Percentiles rank a stretch among this genome's conserved stretches.
These are phyloP conservation scores for Panthera tigris DNA, from an alignment of 2,113 vertebrate species.

Conservation along the genomic window DNA sequence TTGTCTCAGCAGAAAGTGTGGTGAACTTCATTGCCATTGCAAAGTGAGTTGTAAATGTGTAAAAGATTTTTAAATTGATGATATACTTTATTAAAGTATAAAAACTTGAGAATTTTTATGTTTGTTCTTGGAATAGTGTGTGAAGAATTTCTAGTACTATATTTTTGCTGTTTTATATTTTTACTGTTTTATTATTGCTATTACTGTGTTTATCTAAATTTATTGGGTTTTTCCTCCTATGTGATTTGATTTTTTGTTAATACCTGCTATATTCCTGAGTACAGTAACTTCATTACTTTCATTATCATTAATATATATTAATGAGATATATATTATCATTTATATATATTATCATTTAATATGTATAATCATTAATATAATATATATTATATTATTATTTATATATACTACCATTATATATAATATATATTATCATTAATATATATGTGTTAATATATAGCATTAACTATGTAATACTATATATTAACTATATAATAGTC, in stretches of 20 bases:
- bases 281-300: slow-evolving; percentile 8
- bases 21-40: neutral
- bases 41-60: neutral
- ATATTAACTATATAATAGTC: neutral
- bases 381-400: neutral
- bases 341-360: neutral
- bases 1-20: neutral
- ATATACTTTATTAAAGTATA: neutral
- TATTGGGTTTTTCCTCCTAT: neutral
- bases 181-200: slow-evolving; percentile 6
- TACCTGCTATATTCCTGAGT: neutral
- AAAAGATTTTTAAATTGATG: slow-evolving; percentile 25
- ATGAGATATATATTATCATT: neutral
- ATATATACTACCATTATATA: neutral
- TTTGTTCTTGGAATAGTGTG: neutral
- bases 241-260: slow-evolving; percentile 47
- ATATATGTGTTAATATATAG: too few species aligned
- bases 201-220: neutral
- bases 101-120: slow-evolving; percentile 21
- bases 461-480: neutral
- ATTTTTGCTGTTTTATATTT: slow-evolving; percentile 25
- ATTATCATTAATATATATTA: neutral
- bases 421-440: neutral
- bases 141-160: neutral
- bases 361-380: neutral